Base-by-base conservation (phyloP, 37 sponge, comb jelly and placozoan genomes). In the Spongia lamella region DNA sequence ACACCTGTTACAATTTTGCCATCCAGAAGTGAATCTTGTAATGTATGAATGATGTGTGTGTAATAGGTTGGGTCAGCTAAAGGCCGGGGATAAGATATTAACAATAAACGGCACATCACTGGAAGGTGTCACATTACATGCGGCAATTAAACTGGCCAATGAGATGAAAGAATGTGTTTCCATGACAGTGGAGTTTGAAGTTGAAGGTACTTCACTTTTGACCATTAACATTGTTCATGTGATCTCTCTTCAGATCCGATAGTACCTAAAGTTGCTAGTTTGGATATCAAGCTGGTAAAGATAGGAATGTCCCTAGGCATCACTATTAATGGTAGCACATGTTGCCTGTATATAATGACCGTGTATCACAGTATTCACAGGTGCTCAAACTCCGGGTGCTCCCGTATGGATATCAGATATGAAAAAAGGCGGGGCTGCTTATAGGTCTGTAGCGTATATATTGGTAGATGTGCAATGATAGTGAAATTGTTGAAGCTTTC, bases 361-460 rank as follows among this genome's bases (percentile, higher is more conserved):
- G 6, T 57, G 7, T 11, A 33, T 31, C 26, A 33, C 25, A n/a
- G 1, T 53, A 6, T 20, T 49, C 1, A 26, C 58, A 87, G 88
- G 86, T 30, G 77, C 73, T 43, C 29, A 56, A 0, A 56, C 54
- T 17, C 70, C 34, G n/a, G 84, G 84, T 7, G 88, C 81, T 36
- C 74, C 77, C 17, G 77, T 94, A 9, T 94, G 95, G 95, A 90
- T 94, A 27, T 73, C 88, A 19, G 80, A 81, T 19, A 40, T 94
- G 29, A 94, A 94, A 77, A 90, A 94, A 33, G 95, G 95, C 49
- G 95, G 95, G 4, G 75, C 87, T 7, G 95, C 95, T 0, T 80
- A 75, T 64, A 82, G 91, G 91, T 90, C 43, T 63, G 59, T 37
- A 21, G 24, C 11, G 20, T 7, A 15, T 33, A 7, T 2, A 33